These are phyloP conservation scores for Phaethornis superciliosus DNA, from an alignment of 2,113 vertebrate genomes.

Conservation along the genomic window DNA sequence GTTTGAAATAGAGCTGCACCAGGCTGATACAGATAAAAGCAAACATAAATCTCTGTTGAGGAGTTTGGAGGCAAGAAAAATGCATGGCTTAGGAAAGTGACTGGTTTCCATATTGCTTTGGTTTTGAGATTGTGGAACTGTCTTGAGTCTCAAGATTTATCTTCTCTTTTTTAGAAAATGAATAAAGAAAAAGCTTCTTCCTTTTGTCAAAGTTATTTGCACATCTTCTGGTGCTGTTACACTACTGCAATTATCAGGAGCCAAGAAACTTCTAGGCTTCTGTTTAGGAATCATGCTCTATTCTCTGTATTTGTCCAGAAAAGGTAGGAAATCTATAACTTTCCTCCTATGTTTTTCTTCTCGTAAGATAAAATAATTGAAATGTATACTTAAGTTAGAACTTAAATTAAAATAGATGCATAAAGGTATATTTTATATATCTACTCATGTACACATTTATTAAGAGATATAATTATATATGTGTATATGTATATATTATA, in stretches of 20 bases:
- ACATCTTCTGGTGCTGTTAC: neutral
- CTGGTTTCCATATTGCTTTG: neutral
- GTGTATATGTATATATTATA: neutral
- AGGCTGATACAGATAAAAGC: neutral
- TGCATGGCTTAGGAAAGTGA: neutral
- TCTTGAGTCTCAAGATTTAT: neutral
- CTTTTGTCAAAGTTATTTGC: neutral
- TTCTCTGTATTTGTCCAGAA: neutral
- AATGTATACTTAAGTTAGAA: neutral
- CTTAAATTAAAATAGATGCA: neutral
- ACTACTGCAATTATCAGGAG: neutral
- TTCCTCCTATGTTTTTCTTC: neutral
- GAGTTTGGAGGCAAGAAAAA: neutral
- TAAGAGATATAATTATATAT: neutral
- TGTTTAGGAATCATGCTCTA: neutral
- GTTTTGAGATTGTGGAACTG: neutral
- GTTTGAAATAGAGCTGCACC: neutral
- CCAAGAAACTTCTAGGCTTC: neutral
- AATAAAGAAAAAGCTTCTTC: neutral
- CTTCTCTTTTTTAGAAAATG: neutral
- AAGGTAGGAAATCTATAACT: neutral
- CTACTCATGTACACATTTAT: neutral
- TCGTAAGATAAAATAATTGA: neutral
- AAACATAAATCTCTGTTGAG: neutral
- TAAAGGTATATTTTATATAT: neutral